Base-by-base conservation (phyloP, 2,113 vertebrate genomes). In the Spermophilus dauricus region DNA sequence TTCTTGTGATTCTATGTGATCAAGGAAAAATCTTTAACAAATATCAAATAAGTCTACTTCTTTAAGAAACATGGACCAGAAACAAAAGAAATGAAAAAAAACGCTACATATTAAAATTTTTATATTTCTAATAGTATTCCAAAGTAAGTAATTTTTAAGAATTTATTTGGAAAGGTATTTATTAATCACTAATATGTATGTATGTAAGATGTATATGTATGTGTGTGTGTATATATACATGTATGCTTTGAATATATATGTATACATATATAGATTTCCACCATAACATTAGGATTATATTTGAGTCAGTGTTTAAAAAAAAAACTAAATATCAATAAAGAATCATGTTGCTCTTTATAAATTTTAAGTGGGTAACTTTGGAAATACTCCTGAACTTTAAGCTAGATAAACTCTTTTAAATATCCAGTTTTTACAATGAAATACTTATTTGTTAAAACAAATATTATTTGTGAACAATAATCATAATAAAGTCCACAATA, bases 281-380 rank as follows among this genome's bases (percentile, higher is more conserved):
- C 37, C 56, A 45, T 37, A 90, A 84, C n/a, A 56, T 69, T 17
- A 48, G 26, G 24, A 51, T 24, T 48, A 70, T 4, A 70, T 77
- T 61, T 85, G 8, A 58, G 4, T 58, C 69, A 76, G 22, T 77
- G 32, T 22, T n/a, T 39, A 24, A 69, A 67, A 56, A 24, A 13
- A 17, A 61, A 48, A 7, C 4, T 77, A 53, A 53, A 83, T 65
- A 42, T 37, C 11, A 16, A 63, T 61, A 86, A 53, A 45, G 20
- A 61, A 70, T 58, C 13, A 32, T 58, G n/a, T 7, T 89, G 56
- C 14, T 56, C 20, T 67, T 56, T 77, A 58, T n/a, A 20, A n/a
- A 77, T n/a, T 89, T 76, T 69, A 89, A 89, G n/a, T 67, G 65
- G 86, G 81, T 39, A 12, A 53, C 18, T 34, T 87, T 63, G 75